phyloP scores from a whole-genome alignment of 2,113 vertebrate genomes.

The Paralichthys olivaceus region DNA sequence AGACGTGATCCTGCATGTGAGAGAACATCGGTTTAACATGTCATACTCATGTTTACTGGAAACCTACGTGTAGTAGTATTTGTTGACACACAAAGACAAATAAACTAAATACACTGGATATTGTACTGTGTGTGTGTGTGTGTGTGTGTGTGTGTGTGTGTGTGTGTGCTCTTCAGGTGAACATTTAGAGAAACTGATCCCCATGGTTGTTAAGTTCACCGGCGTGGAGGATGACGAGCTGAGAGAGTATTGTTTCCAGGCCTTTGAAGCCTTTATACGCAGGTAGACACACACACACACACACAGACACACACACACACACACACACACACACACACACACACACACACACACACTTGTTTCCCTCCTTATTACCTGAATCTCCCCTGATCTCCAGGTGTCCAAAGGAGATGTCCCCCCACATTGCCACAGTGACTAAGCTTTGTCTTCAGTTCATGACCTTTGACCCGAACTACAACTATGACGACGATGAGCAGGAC shows the following conservation, averaged over 20 bases:
- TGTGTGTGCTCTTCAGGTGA: conserved; percentile 81
- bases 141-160: not conserved
- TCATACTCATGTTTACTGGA: too few relatives aligned
- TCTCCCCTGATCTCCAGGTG: conserved; percentile 79
- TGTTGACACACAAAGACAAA: too few relatives aligned
- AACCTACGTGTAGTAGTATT: too few relatives aligned
- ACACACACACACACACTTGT: not conserved
- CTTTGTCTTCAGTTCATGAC: conserved; percentile 92
- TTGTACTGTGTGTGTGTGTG: not conserved
- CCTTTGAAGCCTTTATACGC: conserved; percentile 92
- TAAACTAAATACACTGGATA: too few relatives aligned
- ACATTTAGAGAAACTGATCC: conserved; percentile 92
- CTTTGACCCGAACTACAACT: conserved; percentile 96
- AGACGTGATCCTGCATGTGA: conserved; percentile 36
- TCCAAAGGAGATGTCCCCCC: conserved; percentile 92
- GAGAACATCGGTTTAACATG: not conserved
- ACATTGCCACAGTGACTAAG: conserved; percentile 86
- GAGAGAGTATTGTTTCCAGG: conserved; percentile 93
- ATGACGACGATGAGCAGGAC: conserved; percentile 87
- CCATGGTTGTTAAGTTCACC: conserved; percentile 90
- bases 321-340: not conserved
- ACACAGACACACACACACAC: conserved; percentile 25
- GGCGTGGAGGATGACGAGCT: conserved; percentile 92
- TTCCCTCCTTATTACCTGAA: not conserved
- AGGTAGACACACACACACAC: conserved; percentile 76